These are phyloP conservation scores for Nettapus auritus DNA, from an alignment of 2,113 vertebrate genomes.

Conservation along the genomic window DNA sequence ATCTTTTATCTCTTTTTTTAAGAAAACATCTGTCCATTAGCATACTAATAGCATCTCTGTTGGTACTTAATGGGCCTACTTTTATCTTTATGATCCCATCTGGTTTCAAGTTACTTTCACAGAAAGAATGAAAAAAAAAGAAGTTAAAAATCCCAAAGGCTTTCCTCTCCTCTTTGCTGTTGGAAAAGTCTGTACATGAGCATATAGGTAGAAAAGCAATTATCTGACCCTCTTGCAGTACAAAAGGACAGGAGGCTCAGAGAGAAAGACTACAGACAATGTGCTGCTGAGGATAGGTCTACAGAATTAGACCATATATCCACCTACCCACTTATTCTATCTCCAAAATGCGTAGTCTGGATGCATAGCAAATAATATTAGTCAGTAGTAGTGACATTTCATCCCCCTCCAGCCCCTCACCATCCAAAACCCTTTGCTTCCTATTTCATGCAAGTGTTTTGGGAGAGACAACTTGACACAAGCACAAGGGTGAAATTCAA, in stretches of 20 bases:
- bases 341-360: not conserved
- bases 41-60: slow-evolving; percentile 62
- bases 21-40: slow-evolving; percentile 73
- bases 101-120: slow-evolving; percentile 30
- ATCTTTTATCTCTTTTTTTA: slow-evolving; percentile 65
- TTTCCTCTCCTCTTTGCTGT: not conserved
- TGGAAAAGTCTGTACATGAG: not conserved
- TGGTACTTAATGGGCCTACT: slow-evolving; percentile 43
- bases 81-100: slow-evolving; percentile 66
- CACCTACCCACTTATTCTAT: not conserved
- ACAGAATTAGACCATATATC: not conserved
- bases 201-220: not conserved
- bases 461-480: not conserved
- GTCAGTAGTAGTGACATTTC: not conserved
- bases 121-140: not conserved
- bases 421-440: not conserved
- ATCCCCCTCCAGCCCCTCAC: no score
- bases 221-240: not conserved
- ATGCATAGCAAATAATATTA: not conserved
- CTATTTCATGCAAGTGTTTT: not conserved
- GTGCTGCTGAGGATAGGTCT: not conserved
- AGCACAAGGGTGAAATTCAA: not conserved
- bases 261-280: not conserved
- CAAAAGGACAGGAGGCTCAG: not conserved
- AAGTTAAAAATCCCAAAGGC: not conserved